A percentile compares a stretch with the other conserved stretches of the same genome.
Evolutionary conservation across 2,113 vertebrate genomes (phyloP).

Genomic region (Nipponia nippon): DNA sequence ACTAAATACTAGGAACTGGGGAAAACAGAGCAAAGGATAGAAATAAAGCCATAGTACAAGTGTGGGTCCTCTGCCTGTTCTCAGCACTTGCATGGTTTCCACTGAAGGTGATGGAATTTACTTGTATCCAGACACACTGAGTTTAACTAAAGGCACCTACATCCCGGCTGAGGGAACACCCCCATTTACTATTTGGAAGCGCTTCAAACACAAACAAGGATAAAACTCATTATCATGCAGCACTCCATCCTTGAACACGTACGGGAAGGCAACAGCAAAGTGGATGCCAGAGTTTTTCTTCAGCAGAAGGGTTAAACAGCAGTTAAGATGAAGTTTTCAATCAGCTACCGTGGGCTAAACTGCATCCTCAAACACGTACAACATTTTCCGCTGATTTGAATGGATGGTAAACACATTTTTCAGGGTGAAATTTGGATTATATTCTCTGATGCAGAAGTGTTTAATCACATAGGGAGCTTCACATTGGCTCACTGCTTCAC

Average conservation of each 20-base stretch:
- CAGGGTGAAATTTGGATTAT: constrained; percentile 24
- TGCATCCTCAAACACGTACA: neutral
- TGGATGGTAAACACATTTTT: neutral
- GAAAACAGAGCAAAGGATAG: neutral
- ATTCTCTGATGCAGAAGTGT: neutral
- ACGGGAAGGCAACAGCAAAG: neutral
- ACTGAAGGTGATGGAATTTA: neutral
- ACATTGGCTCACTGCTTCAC: neutral
- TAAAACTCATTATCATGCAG: neutral
- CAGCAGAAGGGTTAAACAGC: constrained; percentile 2
- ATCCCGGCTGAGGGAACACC: neutral
- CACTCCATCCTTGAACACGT: neutral
- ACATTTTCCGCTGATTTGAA: neutral
- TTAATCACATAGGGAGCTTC: neutral
- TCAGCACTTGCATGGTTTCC: neutral
- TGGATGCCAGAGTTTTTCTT: neutral
- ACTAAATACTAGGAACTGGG: neutral
- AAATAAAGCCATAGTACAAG: neutral
- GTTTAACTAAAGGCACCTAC: neutral
- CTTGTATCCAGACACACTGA: neutral
- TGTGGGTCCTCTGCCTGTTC: neutral
- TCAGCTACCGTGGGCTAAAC: neutral
- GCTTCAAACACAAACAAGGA: neutral
- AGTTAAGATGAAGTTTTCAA: constrained; percentile 10
- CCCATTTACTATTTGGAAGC: neutral